phyloP scores from a whole-genome alignment of 30 jellyfish, hydroid and myxozoan genomes.

The Catostylus mosaicus region DNA sequence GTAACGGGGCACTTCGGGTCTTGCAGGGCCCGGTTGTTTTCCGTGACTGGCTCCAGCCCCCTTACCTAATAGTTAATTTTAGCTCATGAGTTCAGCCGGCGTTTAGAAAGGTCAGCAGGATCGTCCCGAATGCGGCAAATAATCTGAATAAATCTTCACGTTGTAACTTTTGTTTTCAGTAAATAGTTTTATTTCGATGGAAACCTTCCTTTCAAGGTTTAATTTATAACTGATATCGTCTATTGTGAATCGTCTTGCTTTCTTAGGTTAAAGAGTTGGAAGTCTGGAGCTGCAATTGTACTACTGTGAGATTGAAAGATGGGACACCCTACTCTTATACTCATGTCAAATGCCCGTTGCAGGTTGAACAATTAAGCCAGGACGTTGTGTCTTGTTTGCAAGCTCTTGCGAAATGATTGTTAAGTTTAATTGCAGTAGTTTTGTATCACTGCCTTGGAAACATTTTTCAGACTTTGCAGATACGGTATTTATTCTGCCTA shows the following conservation, averaged over 20 bases:
- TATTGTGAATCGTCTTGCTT: too few relatives aligned
- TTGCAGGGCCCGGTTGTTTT: too few relatives aligned
- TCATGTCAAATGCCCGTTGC: constrained; percentile 65
- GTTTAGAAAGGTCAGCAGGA: background rate
- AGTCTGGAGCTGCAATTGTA: constrained; percentile 68
- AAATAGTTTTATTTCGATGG: background rate
- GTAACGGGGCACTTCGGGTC: too few relatives aligned
- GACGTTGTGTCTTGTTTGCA: constrained; percentile 55
- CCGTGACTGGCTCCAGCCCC: too few relatives aligned
- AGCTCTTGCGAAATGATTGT: constrained; percentile 21
- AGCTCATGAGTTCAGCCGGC: background rate
- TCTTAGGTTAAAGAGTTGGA: constrained; percentile 45
- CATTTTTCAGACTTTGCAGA: too few relatives aligned
- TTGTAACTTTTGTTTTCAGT: background rate
- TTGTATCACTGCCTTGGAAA: too few relatives aligned
- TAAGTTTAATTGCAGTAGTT: too few relatives aligned
- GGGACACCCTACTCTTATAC: constrained; percentile 39
- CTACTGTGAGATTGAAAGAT: constrained; percentile 6
- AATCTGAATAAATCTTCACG: background rate
- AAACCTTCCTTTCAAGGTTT: too few relatives aligned
- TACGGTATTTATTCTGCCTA: too few relatives aligned
- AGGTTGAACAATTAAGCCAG: background rate
- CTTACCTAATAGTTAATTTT: too few relatives aligned
- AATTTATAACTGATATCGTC: too few relatives aligned
- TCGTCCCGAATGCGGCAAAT: background rate